Conservation (phyloP, 2,888 invertebrate species). For the Plagiodera versicolora region DNA sequence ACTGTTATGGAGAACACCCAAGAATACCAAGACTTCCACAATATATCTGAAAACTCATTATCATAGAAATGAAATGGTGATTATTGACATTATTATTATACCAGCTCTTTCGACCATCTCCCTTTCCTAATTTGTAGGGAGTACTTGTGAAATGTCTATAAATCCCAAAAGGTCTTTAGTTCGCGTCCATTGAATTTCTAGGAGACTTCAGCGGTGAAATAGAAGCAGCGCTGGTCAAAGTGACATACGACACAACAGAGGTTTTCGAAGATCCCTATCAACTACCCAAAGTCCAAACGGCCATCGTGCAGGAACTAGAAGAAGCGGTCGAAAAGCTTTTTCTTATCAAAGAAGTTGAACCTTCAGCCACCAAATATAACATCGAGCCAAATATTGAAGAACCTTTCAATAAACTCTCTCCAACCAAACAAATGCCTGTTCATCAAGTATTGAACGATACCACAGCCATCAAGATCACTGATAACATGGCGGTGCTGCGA, state of each 20-base stretch:
- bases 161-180: no score
- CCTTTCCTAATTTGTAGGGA: no score
- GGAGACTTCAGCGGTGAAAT: constrained; percentile 62
- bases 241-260: constrained; percentile 18
- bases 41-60: no score
- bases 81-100: no score
- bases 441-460: constrained; percentile 36
- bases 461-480: constrained; percentile 28
- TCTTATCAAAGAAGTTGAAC: constrained; percentile 45
- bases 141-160: no score
- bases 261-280: constrained; percentile 26
- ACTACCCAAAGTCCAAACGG: constrained; percentile 37
- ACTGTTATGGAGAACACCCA: no score
- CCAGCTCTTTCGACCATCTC: no score
- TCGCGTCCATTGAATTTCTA: constrained; percentile 46
- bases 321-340: constrained; percentile 50
- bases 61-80: no score
- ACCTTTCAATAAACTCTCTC: constrained; percentile 44
- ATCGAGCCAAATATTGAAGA: constrained; percentile 50
- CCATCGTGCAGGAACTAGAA: constrained; percentile 46
- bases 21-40: no score
- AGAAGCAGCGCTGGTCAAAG: constrained; percentile 60
- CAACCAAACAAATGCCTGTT: constrained; percentile 26
- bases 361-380: constrained; percentile 48
- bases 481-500: constrained; percentile 21